These are phyloP conservation scores for Atlantisia rogersi DNA, from an alignment of 2,113 vertebrate genomes.

Conservation along the genomic window DNA sequence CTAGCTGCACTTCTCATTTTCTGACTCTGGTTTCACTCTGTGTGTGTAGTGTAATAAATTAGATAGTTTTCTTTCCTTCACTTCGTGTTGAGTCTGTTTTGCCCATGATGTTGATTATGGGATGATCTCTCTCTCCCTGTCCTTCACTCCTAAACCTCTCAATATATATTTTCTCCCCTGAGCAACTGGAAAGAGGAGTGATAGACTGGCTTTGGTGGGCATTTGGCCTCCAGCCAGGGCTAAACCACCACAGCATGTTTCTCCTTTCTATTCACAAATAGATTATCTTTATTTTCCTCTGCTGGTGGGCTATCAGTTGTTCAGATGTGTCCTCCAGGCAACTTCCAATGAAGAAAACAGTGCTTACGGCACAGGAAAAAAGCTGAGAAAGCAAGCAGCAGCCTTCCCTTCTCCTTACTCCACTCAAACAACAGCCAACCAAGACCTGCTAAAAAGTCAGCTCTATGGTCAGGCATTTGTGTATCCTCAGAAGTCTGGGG, in stretches of 20 bases:
- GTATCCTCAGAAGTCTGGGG: not conserved
- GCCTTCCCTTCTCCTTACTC: not conserved
- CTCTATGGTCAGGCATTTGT: not conserved
- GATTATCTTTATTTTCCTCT: not conserved
- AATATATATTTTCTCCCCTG: no score
- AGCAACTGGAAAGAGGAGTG: no score
- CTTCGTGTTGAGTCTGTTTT: no score
- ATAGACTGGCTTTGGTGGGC: no score
- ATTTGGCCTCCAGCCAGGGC: no score
- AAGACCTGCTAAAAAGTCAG: not conserved
- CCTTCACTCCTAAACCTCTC: no score
- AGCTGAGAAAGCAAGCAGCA: not conserved
- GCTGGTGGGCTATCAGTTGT: not conserved
- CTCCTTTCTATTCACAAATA: not conserved
- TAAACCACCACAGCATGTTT: not conserved
- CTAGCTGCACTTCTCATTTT: no score
- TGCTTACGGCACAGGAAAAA: not conserved
- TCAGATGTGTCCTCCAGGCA: not conserved
- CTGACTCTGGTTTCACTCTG: no score
- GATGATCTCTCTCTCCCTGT: no score
- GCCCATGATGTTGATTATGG: no score
- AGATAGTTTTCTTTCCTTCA: no score
- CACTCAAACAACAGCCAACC: not conserved
- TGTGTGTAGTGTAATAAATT: no score
- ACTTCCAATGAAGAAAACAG: not conserved